phyloP scores from a whole-genome alignment of 2,113 vertebrate genomes.

The Corythornis madagascariensis region DNA sequence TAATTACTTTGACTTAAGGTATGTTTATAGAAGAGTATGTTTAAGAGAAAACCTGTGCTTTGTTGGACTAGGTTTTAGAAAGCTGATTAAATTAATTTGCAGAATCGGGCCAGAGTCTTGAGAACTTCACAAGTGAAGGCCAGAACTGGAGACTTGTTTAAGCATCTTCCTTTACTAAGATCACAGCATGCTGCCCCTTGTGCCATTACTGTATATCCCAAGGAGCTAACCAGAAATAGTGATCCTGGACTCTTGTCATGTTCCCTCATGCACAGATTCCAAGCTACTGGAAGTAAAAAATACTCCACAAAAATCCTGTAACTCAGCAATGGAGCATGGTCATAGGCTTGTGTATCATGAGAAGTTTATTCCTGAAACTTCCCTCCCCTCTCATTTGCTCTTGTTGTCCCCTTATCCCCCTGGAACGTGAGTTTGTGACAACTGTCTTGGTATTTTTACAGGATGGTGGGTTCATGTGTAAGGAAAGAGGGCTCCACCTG shows the following conservation, averaged over 20 bases:
- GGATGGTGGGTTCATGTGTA: neutral
- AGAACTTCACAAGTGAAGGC: neutral
- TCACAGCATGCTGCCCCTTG: neutral
- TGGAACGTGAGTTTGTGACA: neutral
- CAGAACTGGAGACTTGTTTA: neutral
- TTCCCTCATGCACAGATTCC: neutral
- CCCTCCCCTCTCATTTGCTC: neutral
- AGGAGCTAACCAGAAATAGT: neutral
- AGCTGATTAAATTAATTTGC: neutral
- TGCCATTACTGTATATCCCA: too few relatives aligned
- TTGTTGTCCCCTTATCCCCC: neutral
- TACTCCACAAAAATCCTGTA: neutral
- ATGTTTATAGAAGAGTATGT: neutral
- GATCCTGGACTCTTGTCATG: neutral
- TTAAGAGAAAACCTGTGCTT: neutral
- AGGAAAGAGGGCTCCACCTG: neutral
- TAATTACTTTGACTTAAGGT: neutral
- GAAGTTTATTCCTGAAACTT: neutral
- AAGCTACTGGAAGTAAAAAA: neutral
- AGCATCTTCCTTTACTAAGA: neutral
- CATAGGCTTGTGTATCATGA: accelerated
- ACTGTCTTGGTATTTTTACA: neutral
- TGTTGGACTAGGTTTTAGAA: neutral
- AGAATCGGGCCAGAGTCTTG: neutral
- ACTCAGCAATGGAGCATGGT: neutral